Conservation (phyloP, 2,797 vertebrate species). For the Enteromius viviparus region DNA sequence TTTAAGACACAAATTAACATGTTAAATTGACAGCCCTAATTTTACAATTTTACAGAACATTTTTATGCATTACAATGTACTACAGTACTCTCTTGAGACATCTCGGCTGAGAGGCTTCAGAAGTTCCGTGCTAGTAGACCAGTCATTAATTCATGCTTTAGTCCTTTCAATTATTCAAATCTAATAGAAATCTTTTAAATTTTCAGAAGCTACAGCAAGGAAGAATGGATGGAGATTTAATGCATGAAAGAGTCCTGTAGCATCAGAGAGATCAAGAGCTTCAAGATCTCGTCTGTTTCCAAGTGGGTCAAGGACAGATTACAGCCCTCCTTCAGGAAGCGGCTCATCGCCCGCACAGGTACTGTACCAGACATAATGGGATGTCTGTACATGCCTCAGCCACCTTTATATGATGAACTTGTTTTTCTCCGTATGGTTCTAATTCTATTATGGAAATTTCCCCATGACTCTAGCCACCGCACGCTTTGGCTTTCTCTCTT, state of each 20-base stretch:
- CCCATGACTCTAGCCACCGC: conserved; percentile 3
- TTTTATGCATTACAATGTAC: not conserved
- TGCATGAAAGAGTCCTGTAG: conserved; percentile 6
- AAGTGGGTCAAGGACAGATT: conserved; percentile 56
- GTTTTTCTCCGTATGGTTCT: conserved; percentile 66
- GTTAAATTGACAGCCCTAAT: not conserved
- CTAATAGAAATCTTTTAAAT: not conserved
- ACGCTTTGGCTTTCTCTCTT: conserved; percentile 7
- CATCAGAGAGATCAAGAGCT: not conserved
- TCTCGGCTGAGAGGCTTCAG: not conserved
- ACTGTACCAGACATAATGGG: conserved; percentile 14
- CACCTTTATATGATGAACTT: conserved; percentile 73
- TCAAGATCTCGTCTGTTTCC: not conserved
- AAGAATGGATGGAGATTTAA: not conserved
- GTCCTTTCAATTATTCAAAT: conserved; percentile 7
- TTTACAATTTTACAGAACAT: not conserved
- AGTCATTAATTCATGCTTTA: conserved; percentile 8
- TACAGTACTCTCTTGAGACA: not conserved
- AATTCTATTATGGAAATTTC: conserved; percentile 78
- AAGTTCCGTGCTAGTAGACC: too few relatives aligned
- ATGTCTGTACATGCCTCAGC: conserved; percentile 59
- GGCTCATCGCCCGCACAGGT: conserved; percentile 12
- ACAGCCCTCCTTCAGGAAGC: conserved; percentile 16
- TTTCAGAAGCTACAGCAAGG: not conserved
- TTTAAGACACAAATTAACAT: not conserved